Percentiles rank a stretch among this genome's conserved stretches.
Evolutionary conservation across 2,888 invertebrate species (phyloP).

Genomic region (Atethmia centrago): DNA sequence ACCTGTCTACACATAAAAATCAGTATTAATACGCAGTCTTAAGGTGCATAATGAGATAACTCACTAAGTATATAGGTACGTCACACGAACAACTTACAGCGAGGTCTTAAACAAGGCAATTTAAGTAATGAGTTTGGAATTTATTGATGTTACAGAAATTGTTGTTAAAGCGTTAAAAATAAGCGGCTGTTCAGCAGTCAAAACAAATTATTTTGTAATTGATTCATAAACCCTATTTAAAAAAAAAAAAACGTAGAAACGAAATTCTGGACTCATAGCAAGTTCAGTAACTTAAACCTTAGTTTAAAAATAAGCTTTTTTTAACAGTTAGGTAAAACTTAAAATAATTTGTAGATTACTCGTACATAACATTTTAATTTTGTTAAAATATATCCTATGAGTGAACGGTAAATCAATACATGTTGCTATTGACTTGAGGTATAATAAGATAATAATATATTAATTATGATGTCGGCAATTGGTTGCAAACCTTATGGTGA

Average conservation of each 20-base stretch:
- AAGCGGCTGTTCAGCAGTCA: background rate
- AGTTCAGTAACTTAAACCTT: background rate
- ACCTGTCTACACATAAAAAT: slow-evolving; percentile 7
- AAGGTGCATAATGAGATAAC: no score
- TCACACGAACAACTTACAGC: background rate
- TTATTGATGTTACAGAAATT: background rate
- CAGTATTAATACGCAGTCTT: background rate
- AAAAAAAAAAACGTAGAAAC: background rate
- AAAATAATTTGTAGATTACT: no score
- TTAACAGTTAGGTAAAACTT: background rate
- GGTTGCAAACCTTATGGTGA: slow-evolving; percentile 26
- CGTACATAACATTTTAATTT: no score
- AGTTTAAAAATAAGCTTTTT: background rate
- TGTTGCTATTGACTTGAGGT: slow-evolving; percentile 15
- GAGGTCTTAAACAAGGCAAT: background rate
- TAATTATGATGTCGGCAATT: slow-evolving; percentile 22
- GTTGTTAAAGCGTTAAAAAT: background rate
- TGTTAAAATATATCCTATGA: background rate
- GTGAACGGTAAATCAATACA: background rate
- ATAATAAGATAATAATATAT: slow-evolving; percentile 14
- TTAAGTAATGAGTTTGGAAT: background rate
- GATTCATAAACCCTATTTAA: background rate
- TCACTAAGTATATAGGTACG: background rate
- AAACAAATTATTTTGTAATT: background rate
- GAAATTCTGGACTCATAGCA: background rate